phyloP scores from a whole-genome alignment of 2,888 invertebrate species.

The Odontocerum albicorne region DNA sequence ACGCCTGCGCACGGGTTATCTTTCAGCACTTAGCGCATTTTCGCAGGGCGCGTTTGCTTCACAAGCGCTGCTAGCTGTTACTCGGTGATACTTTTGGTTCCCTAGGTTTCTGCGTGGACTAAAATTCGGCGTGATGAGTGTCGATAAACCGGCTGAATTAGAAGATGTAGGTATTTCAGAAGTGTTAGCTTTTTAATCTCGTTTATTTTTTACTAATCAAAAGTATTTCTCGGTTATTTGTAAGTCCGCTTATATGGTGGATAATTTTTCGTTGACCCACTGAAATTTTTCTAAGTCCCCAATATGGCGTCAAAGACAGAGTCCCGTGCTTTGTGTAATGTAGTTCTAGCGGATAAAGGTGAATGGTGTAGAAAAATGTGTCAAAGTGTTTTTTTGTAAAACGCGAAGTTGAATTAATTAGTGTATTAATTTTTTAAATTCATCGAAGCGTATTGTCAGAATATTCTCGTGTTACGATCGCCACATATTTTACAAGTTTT shows the following conservation, averaged over 20 bases:
- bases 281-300: constrained; percentile 72
- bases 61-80: constrained; percentile 35
- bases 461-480: not conserved
- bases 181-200: constrained; percentile 13
- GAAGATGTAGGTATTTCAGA: constrained; percentile 60
- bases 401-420: constrained; percentile 1
- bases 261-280: constrained; percentile 47
- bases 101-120: constrained; percentile 13
- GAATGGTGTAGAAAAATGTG: constrained; percentile 18
- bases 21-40: constrained; percentile 63
- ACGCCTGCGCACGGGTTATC: constrained; percentile 63
- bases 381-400: not conserved
- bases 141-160: constrained; percentile 62
- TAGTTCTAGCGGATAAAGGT: constrained; percentile 26
- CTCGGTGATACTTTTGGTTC: constrained; percentile 39
- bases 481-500: not conserved
- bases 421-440: constrained; percentile 11
- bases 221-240: not conserved
- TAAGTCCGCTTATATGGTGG: constrained; percentile 53
- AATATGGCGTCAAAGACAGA: constrained; percentile 85
- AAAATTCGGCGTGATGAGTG: constrained; percentile 59
- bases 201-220: constrained; percentile 5
- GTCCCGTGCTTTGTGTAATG: constrained; percentile 56
- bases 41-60: constrained; percentile 39
- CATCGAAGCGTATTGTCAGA: no score